Base-by-base conservation (phyloP, 1,140 invertebrate species). In the Bombus affinis region DNA sequence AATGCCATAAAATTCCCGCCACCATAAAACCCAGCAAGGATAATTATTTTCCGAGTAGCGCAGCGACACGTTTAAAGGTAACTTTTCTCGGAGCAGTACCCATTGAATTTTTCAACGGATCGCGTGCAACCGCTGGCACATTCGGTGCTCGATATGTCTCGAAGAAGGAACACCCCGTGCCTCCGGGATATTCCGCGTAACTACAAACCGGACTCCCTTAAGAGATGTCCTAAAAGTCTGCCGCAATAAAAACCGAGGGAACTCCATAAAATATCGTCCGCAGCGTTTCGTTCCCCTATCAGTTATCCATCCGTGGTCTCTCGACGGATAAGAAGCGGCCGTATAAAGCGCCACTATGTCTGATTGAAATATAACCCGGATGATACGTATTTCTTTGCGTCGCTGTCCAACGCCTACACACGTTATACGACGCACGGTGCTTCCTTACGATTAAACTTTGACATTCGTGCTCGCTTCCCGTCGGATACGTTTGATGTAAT, bases 321-420 rank as follows among this genome's bases (percentile, higher is more conserved):
- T 79, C 74, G 72, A 47, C 81, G 88, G 79, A 90, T 85, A 72
- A 81, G 79, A 83, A 80, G 53, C 77, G 71, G 57, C 72, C 85
- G 81, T 76, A 89, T 91, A 90, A 91, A 91, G 85, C 83, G 75
- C 57, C 81, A 83, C 87, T 85, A 59, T 37, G 90, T 39, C 68
- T 79, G 90, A 91, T 91, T 91, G 90, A 91, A 91, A 91, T 91
- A 90, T 90, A 91, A 90, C 85, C 47, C 66, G 71, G 86, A 85
- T 65, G 81, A 90, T 12, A 62, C 28, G 28, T 91, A 87, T 91
- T 88, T 88, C 85, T 90, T 86, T 88, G 81, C 86, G 59, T 62
- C 57, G 37, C 25, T 77, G 83, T 86, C 77, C 86, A 70, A 83
- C 79, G 79, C 70, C 57, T 68, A 81, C 47, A 53, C 47, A 2